These are phyloP conservation scores for Molorchus minor DNA, from an alignment of 2,888 invertebrate species.

Conservation along the genomic window DNA sequence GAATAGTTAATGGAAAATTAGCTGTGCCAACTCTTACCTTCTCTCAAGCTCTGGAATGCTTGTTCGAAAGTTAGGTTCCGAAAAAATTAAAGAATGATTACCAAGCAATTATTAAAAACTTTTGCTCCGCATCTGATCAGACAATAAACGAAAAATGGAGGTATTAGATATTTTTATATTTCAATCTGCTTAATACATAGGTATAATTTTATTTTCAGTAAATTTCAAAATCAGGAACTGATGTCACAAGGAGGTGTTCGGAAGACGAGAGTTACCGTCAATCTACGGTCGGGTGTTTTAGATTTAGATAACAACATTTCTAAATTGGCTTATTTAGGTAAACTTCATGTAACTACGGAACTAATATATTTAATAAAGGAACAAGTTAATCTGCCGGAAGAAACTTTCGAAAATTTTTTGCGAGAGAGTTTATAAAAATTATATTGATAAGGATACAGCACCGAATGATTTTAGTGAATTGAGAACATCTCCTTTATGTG, in stretches of 20 bases:
- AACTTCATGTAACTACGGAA: conserved; percentile 42
- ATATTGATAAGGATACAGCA: conserved; percentile 19
- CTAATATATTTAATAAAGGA: conserved; percentile 42
- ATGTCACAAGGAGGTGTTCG: conserved; percentile 20
- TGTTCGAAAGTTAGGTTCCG: conserved; percentile 48
- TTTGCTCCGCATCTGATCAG: conserved; percentile 23
- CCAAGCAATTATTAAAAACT: conserved; percentile 40
- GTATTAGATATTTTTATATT: conserved; percentile 26
- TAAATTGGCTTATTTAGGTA: conserved; percentile 41
- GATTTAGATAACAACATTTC: conserved; percentile 22
- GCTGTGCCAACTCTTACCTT: conserved; percentile 41
- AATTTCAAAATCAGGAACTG: conserved; percentile 24
- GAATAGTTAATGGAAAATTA: conserved; percentile 41
- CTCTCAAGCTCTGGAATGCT: conserved; percentile 42
- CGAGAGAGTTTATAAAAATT: conserved; percentile 29
- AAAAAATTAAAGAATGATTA: conserved; percentile 49
- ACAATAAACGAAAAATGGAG: conserved; percentile 38
- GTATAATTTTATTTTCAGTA: conserved; percentile 12
- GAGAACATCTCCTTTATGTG: conserved; percentile 32
- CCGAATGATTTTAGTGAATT: conserved; percentile 28
- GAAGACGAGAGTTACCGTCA: conserved; percentile 33
- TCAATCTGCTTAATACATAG: not conserved
- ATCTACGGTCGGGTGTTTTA: conserved; percentile 9
- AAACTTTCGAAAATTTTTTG: conserved; percentile 36
- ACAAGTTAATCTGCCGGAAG: conserved; percentile 31